Evolutionary conservation across 2,797 vertebrate genomes (phyloP), one percentile per base, ranked within the genome.

Genomic region (Anabas testudineus): DNA sequence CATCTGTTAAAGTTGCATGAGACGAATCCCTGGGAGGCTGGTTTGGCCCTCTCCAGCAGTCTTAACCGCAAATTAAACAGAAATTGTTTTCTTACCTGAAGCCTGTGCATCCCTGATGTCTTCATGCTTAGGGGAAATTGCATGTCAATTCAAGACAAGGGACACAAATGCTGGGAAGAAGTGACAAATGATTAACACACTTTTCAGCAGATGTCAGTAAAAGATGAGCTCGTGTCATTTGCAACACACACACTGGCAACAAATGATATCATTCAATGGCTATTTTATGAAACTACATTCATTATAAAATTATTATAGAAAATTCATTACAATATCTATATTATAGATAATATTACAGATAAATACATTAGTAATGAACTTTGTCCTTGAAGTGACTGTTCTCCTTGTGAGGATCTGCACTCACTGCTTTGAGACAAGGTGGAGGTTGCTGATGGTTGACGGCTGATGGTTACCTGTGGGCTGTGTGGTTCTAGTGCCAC

Each of bases 51-150:
- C 51, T 77, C 59, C 36, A 61, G 55, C 68, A 74, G 64, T 83
- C 68, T 80, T 83, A 75, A 80, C 54, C 4, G 49, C 84, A 90
- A 88, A 88, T 88, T 84, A 81, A 83, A 87, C 48, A 76, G 53
- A 79, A 81, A 82, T 72, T 70, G 74, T 86, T 84, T 82, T 76
- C 43, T 83, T 78, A 85, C 64, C 77, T 64, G 56, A 64, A 78
- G 75, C 53, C 45, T 64, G 48, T 55, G 56, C 63, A 22, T 76
- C 71, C 64, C 71, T 71, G 59, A 74, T 77, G 74, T 67, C 67
- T 78, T 55, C 5, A 42, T 61, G 74, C 70, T 76, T 69, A 57
- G 71, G 76, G 71, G 49, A 70, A 79, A 82, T 28, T 69, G 56
- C 19, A 52, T 26, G 21, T 75, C 70, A 74, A 43, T 58, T 71